Evolutionary conservation across 1,140 invertebrate species (phyloP).

Genomic region (Drosophila littoralis): DNA sequence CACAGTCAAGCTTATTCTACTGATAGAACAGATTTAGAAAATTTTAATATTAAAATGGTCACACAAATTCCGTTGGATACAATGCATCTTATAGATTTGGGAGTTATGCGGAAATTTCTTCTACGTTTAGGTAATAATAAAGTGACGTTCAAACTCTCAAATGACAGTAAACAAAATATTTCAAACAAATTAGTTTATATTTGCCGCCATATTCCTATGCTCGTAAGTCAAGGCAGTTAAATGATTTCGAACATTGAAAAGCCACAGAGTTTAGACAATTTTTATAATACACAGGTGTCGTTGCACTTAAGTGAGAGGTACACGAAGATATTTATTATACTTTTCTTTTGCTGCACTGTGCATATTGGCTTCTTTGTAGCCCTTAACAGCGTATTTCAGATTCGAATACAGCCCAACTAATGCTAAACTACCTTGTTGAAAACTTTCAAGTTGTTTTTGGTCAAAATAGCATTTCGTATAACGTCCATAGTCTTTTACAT

Average conservation of each 20-base stretch:
- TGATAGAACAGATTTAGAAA: no score
- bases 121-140: no score
- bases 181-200: no score
- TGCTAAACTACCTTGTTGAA: conserved; percentile 7
- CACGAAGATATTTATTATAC: conserved; percentile 4
- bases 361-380: conserved; percentile 7
- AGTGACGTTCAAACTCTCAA: no score
- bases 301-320: conserved; percentile 4
- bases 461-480: conserved; percentile 1
- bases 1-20: no score
- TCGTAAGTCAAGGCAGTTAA: neutral
- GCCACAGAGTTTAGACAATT: conserved; percentile 9
- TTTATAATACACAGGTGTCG: conserved; percentile 13
- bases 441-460: conserved; percentile 8
- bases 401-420: neutral
- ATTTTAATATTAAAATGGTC: no score
- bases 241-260: neutral
- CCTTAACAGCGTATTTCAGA: no score
- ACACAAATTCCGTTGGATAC: no score
- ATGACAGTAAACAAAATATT: no score
- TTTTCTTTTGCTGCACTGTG: conserved; percentile 4
- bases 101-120: no score
- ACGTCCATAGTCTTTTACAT: conserved; percentile 5
- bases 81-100: no score
- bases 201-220: neutral